Evolutionary conservation across 2,797 vertebrate species (phyloP).

Genomic region (Pangasius larnaudii): DNA sequence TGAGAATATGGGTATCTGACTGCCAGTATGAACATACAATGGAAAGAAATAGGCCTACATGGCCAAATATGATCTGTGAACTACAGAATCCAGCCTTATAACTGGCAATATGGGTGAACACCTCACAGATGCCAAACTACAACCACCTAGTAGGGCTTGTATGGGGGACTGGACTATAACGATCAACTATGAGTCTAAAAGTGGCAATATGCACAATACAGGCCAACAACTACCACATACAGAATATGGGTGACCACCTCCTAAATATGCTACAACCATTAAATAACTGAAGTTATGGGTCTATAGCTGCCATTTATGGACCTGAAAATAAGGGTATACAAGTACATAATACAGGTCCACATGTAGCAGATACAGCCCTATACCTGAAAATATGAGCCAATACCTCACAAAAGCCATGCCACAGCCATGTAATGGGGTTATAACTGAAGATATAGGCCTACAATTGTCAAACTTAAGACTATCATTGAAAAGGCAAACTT

Average conservation of each 20-base stretch:
- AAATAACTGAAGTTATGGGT: not conserved
- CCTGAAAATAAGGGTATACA: not conserved
- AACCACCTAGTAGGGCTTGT: not conserved
- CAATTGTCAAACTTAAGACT: not conserved
- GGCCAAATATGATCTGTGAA: not conserved
- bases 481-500: not conserved
- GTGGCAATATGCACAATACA: not conserved
- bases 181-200: not conserved
- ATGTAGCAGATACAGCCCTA: not conserved
- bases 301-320: not conserved
- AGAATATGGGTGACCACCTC: not conserved
- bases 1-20: not conserved
- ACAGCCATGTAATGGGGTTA: not conserved
- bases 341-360: not conserved
- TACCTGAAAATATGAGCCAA: not conserved
- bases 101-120: not conserved
- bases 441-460: not conserved
- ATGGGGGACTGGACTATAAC: not conserved
- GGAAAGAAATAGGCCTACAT: not conserved
- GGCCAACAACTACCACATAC: not conserved
- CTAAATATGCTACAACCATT: not conserved
- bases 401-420: not conserved
- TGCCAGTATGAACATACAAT: not conserved
- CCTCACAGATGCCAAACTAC: not conserved
- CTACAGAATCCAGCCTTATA: not conserved